Base-by-base conservation (phyloP, 1,140 invertebrate species). In the Drosophila tristis region DNA sequence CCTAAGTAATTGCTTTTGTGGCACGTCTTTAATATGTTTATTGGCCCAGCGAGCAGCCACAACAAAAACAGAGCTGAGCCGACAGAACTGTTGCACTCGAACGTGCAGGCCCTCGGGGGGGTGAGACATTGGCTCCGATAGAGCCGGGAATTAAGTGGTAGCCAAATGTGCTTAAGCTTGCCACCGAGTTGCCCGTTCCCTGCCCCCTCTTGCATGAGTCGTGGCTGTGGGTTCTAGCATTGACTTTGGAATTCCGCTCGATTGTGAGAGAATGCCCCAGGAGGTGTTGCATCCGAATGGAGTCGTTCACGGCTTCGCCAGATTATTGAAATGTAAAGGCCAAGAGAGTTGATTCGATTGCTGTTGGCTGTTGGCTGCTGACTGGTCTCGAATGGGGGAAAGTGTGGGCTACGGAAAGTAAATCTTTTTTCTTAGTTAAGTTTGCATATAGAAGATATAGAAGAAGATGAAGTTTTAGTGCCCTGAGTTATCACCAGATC, bases 61-160 rank as follows among this genome's bases (percentile, higher is more conserved):
- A 56, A 13, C 4, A 2, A 16, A 15, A 23, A 20, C 6, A 7
- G 2, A 5, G 60, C 25, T 26, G 16, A 20, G 49, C 15, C 49
- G 7, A 29, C 6, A 45, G 45, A 23, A 49, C 26, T 43, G 39
- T 51, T 25, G 35, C 35, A 39, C 35, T 39, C 35, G 59, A 86
- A 80, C 80, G 80, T 85, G 81, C 73, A 85, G 48, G 48, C 74
- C 80, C 81, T 51, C 29, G 20, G 74, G 80, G 71, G 63, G 58
- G 7, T 29, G 26, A 5, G 35, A 44, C 56, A 57, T 56, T 54
- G 58, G 64, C 65, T 63, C 31, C 49, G 48, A 64, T 75, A 64
- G 70, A 55, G 53, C 35, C 11, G 64, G 29, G 66, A 72, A 85
- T 86, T 86, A 85, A 85, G 81, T 80, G 78, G 81, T 86, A 85